A percentile compares a stretch with the other conserved stretches of the same genome.
Conservation (phyloP, 1,140 invertebrate species). For the Ceratosolen fusciceps region DNA sequence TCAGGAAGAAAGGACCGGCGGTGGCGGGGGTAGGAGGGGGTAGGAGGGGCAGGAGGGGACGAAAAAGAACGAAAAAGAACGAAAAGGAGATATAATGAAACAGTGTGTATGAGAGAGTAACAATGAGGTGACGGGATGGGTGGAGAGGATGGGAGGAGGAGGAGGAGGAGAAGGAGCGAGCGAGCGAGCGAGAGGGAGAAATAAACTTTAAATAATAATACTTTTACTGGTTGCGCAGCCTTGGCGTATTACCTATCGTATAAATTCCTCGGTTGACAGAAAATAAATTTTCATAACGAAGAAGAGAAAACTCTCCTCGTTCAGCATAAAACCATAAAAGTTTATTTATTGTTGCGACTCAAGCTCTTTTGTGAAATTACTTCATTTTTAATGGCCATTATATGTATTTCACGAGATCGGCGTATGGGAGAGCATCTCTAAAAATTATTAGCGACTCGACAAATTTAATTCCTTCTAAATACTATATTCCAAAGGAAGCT, state of each 20-base stretch:
- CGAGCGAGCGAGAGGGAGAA: slow-evolving; percentile 7
- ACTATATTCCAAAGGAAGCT: background rate
- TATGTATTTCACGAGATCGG: background rate
- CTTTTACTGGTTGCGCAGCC: slow-evolving; percentile 35
- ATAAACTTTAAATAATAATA: slow-evolving; percentile 40
- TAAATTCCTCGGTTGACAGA: slow-evolving; percentile 41
- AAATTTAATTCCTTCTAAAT: background rate
- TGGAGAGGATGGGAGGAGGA: background rate
- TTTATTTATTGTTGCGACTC: slow-evolving; percentile 12
- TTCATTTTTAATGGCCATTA: slow-evolving; percentile 18
- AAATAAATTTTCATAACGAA: slow-evolving; percentile 37
- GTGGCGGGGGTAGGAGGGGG: too few species aligned
- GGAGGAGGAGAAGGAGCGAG: background rate
- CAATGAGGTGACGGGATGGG: too few species aligned
- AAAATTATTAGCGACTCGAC: background rate
- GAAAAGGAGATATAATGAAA: background rate
- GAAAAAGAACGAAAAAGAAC: background rate
- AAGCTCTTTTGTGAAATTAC: slow-evolving; percentile 22
- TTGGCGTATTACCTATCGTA: slow-evolving; percentile 24
- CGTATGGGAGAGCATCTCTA: background rate
- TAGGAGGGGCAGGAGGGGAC: too few species aligned
- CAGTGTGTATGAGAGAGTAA: background rate
- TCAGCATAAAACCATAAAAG: slow-evolving; percentile 29
- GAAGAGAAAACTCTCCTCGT: slow-evolving; percentile 35
- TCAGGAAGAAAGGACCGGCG: slow-evolving; percentile 25